Evolutionary conservation across 2,113 vertebrate genomes (phyloP), one percentile per base, ranked within the genome.

Genomic region (Centrocercus urophasianus): DNA sequence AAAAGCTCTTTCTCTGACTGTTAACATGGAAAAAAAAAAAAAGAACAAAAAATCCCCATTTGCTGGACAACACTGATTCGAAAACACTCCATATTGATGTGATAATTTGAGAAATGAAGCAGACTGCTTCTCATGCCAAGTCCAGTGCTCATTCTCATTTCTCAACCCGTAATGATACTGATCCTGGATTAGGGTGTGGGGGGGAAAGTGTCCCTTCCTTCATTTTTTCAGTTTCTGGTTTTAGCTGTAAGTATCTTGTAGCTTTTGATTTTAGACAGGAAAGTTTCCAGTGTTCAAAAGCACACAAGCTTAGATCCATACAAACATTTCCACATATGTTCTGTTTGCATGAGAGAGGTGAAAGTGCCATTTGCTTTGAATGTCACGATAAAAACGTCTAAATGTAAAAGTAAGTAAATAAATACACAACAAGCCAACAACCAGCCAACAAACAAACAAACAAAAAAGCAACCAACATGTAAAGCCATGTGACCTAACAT

Each of bases 41-140:
- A 91, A 43, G 25, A 54, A 24, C 22, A 14, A 74, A 17, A 75
- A 63, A 4, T 36, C 48, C 85, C 21, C 22, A 65, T 69, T 93
- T 78, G 13, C 66, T 90, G 16, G 22, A 75, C 52, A 75, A 32
- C 7, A 57, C 3, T 67, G 66, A 48, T 76, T 43, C 25, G 76
- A 61, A 89, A 77, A 76, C 84, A 14, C 63, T 36, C 50, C 71
- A 42, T 73, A 27, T 50, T 86, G 83, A 79, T 83, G 71, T 76
- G 83, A 69, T 91, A 89, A 92, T 92, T 84, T 88, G 81, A 89
- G 87, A 94, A 77, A 36, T 9, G 50, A 67, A 83, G 24, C 64
- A 76, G 82, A 56, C 34, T 71, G 21, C 65, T 81, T 73, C 52
- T 54, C 11, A 24, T 78, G 69, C 71, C 50, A 72, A 76, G 13